Conservation (phyloP, 2,113 vertebrate species). For the Setophaga coronata region DNA sequence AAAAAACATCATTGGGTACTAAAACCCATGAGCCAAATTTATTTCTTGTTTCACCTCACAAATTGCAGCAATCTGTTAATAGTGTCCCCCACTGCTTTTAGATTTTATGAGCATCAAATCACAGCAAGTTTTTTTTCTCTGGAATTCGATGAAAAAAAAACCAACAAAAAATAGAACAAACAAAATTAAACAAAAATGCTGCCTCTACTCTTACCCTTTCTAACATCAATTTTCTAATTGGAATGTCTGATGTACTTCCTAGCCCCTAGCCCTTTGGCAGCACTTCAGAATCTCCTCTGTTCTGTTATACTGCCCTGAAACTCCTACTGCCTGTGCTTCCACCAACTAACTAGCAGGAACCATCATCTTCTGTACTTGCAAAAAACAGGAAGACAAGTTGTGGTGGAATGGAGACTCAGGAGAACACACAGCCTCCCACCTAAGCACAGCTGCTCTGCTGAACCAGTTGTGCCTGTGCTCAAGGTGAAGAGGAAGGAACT, state of each 20-base stretch:
- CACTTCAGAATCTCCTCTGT: not conserved
- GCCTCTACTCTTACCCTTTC: not conserved
- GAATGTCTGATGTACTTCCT: not conserved
- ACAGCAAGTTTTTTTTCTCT: not conserved
- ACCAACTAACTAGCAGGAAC: not conserved
- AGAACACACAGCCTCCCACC: not conserved
- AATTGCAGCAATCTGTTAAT: not conserved
- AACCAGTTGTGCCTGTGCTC: not conserved
- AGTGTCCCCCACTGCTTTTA: not conserved
- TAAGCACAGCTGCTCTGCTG: not conserved
- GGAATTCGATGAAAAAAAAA: not conserved
- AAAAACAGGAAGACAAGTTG: not conserved
- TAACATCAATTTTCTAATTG: not conserved
- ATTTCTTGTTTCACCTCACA: constrained; percentile 27
- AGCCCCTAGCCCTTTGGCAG: not conserved
- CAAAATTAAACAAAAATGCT: not conserved
- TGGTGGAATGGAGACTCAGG: not conserved
- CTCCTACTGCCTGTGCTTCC: not conserved
- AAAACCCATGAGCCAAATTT: not conserved
- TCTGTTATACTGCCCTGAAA: not conserved
- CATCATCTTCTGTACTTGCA: not conserved
- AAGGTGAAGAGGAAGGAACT: not conserved
- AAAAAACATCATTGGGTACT: not conserved
- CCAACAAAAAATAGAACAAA: not conserved
- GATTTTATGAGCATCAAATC: not conserved